Conservation (phyloP, 2,888 invertebrate genomes). For the Oasisia sp. region DNA sequence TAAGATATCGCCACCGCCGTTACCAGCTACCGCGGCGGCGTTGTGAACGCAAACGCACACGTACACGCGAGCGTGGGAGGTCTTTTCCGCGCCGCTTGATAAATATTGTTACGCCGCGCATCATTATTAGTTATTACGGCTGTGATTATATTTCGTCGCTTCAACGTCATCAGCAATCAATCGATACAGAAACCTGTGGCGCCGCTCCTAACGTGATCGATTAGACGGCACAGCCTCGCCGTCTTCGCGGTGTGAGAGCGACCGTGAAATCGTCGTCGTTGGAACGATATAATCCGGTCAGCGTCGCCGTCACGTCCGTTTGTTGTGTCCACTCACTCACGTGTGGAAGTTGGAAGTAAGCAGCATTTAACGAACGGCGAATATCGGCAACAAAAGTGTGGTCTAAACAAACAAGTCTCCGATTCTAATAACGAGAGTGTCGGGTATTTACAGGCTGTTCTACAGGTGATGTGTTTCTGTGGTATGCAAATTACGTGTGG, state of each 20-base stretch:
- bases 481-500: too few relatives aligned
- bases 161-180: neutral
- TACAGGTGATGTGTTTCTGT: neutral
- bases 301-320: neutral
- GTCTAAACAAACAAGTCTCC: too few relatives aligned
- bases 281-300: neutral
- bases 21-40: neutral
- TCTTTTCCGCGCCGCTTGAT: neutral
- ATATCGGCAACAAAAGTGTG: too few relatives aligned
- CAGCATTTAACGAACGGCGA: neutral
- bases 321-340: neutral
- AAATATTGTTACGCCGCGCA: neutral
- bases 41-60: too few relatives aligned
- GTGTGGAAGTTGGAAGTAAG: neutral
- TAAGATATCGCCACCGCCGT: neutral
- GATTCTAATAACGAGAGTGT: too few relatives aligned
- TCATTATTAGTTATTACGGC: slow-evolving; percentile 17
- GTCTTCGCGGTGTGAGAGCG: neutral
- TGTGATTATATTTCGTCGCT: neutral
- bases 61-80: neutral
- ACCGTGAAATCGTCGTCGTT: neutral
- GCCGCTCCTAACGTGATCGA: neutral
- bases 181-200: neutral
- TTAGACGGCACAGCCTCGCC: neutral
- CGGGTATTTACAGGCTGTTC: too few relatives aligned